Percentiles rank a stretch among this genome's conserved stretches.
Conservation (phyloP, 1,140 invertebrate species). For the Hylyphantes graminicola region DNA sequence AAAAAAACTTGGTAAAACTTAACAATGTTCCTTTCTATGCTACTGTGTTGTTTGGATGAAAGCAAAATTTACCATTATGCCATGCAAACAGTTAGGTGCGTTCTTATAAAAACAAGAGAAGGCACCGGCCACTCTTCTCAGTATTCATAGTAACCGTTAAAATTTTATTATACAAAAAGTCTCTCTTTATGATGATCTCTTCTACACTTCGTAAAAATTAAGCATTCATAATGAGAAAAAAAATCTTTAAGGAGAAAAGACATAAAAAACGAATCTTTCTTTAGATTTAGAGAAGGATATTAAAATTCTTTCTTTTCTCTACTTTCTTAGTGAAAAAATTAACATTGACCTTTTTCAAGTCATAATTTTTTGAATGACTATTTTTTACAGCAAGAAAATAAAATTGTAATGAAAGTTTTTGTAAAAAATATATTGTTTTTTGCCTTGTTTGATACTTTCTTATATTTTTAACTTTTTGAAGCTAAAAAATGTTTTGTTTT, state of each 20-base stretch:
- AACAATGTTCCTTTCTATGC: too few species aligned
- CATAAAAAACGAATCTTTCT: slow-evolving; percentile 6
- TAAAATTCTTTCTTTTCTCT: slow-evolving; percentile 18
- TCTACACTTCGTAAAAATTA: slow-evolving; percentile 10
- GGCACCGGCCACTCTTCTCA: too few species aligned
- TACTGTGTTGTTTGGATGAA: too few species aligned
- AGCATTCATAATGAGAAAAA: slow-evolving; percentile 33
- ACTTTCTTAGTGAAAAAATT: slow-evolving; percentile 16
- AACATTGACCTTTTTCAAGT: neutral
- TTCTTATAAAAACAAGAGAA: too few species aligned
- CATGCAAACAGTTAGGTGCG: slow-evolving; percentile 1
- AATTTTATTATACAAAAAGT: neutral
- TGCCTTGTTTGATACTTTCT: too few species aligned
- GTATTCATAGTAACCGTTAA: too few species aligned
- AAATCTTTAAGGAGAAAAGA: neutral
- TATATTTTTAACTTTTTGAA: too few species aligned
- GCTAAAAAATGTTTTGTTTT: too few species aligned
- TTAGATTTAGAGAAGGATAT: slow-evolving; percentile 27
- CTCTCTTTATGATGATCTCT: slow-evolving; percentile 30
- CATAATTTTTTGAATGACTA: slow-evolving; percentile 14
- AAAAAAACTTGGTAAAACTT: too few species aligned
- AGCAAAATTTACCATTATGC: neutral
- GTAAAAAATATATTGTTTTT: too few species aligned
- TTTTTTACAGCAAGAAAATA: neutral
- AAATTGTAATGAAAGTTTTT: too few species aligned